phyloP scores from a whole-genome alignment of 2,113 vertebrate species.

The Physeter macrocephalus region DNA sequence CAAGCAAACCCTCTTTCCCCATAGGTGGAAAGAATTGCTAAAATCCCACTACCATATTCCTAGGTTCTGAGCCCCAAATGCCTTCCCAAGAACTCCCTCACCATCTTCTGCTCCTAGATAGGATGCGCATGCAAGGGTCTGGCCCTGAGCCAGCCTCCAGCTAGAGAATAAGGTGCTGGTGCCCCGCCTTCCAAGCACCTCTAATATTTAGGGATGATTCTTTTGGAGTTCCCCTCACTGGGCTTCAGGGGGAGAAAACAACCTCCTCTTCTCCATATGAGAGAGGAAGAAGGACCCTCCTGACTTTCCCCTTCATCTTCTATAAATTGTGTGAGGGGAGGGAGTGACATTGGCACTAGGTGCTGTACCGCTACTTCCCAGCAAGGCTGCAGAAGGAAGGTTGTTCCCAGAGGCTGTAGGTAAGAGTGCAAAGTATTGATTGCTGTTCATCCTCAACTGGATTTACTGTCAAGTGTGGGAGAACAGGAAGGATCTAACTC shows the following conservation, averaged over 20 bases:
- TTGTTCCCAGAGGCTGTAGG: neutral
- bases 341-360: neutral
- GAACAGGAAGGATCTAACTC: neutral
- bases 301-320: neutral
- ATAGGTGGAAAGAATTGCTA: neutral
- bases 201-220: neutral
- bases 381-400: neutral
- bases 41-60: neutral
- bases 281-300: neutral
- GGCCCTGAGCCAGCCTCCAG: neutral
- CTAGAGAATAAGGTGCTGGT: neutral
- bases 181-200: fast-evolving
- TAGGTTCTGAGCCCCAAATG: neutral
- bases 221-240: neutral
- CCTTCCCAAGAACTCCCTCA: neutral
- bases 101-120: neutral
- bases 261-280: neutral
- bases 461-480: neutral
- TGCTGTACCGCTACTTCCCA: neutral
- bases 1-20: neutral
- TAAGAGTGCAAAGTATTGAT: neutral
- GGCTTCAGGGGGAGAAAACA: neutral
- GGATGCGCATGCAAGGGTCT: neutral
- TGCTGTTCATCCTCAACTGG: neutral
- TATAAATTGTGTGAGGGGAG: neutral